Evolutionary conservation across 2,888 invertebrate genomes (phyloP).

Genomic region (Miltochrista miniata): DNA sequence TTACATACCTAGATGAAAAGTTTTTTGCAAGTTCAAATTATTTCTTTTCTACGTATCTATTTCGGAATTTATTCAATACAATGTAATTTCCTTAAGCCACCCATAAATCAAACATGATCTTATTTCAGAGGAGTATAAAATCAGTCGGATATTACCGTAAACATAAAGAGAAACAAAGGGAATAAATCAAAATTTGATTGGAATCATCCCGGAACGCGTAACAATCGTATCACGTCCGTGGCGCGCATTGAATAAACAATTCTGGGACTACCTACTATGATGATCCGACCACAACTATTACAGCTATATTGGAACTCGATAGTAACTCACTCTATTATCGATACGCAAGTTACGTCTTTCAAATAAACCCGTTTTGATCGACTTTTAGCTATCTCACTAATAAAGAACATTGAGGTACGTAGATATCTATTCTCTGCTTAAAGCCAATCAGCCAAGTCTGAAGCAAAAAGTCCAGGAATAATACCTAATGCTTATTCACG

Average conservation of each 20-base stretch:
- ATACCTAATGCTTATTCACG: no score
- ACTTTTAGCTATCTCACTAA: no score
- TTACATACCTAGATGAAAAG: no score
- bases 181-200: conserved; percentile 71
- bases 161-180: conserved; percentile 52
- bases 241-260: conserved; percentile 68
- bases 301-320: conserved; percentile 12
- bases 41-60: no score
- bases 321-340: conserved; percentile 4
- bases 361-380: no score
- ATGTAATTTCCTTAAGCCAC: no score
- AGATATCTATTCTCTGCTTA: no score
- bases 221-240: conserved; percentile 62
- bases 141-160: conserved; percentile 44
- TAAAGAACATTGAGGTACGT: background rate
- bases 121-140: conserved; percentile 39
- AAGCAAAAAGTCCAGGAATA: no score
- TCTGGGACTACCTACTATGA: conserved; percentile 42
- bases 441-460: no score
- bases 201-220: conserved; percentile 56
- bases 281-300: conserved; percentile 35
- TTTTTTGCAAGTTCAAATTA: no score
- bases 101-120: conserved; percentile 1
- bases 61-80: background rate
- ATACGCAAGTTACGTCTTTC: no score